These are phyloP conservation scores for Batillaria attramentaria DNA, from an alignment of 1,140 invertebrate species.

Conservation along the genomic window DNA sequence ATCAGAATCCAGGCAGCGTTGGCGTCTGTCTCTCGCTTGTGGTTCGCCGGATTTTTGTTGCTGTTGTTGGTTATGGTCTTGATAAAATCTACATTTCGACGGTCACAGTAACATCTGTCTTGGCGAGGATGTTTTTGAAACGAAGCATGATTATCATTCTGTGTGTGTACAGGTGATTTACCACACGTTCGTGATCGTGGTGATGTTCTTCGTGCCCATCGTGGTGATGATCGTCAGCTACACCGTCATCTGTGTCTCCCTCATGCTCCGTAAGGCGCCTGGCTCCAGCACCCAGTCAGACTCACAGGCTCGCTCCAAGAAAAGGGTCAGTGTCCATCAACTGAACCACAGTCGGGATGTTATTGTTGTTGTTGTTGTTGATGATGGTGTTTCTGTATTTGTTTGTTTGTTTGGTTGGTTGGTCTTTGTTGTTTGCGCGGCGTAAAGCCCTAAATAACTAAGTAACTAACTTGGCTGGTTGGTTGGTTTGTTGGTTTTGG, in stretches of 20 bases:
- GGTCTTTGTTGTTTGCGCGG: too few relatives aligned
- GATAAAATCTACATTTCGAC: neutral
- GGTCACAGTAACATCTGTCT: too few relatives aligned
- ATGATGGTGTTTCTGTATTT: too few relatives aligned
- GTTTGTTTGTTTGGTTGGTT: too few relatives aligned
- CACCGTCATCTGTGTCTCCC: conserved; percentile 40
- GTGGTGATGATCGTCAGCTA: conserved; percentile 36
- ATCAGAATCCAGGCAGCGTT: too few relatives aligned
- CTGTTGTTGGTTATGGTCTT: neutral
- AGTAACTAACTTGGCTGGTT: too few relatives aligned
- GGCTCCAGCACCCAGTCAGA: conserved; percentile 31
- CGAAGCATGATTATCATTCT: neutral
- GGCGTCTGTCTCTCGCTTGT: conserved; percentile 6
- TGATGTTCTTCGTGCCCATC: conserved; percentile 42
- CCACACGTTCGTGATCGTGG: conserved; percentile 66
- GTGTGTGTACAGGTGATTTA: conserved; percentile 55
- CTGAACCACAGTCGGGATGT: neutral
- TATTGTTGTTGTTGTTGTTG: too few relatives aligned
- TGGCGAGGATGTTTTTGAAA: too few relatives aligned
- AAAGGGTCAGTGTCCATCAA: conserved; percentile 29
- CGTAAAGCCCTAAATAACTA: too few relatives aligned
- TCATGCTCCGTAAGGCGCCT: conserved; percentile 46
- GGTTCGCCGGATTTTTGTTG: neutral
- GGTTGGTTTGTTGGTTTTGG: too few relatives aligned
- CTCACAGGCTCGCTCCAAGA: conserved; percentile 38